Conservation (phyloP, 2,113 vertebrate species). For the Anthoscopus minutus region DNA sequence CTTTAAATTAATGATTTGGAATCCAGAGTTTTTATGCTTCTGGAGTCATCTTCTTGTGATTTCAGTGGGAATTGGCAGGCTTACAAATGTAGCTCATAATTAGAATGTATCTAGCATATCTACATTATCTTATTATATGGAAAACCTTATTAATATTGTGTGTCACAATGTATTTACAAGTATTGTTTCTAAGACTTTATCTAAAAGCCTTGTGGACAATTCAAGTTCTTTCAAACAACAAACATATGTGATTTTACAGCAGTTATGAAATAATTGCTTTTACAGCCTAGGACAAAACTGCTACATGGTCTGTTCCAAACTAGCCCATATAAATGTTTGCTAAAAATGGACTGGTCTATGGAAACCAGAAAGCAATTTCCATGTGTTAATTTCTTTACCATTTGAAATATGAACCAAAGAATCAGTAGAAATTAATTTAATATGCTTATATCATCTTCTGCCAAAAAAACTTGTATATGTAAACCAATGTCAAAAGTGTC, state of each 20-base stretch:
- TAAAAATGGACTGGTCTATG: neutral
- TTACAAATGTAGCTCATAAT: neutral
- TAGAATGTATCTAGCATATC: neutral
- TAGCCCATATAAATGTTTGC: neutral
- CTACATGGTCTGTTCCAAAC: neutral
- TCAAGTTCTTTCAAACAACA: neutral
- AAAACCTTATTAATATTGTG: neutral
- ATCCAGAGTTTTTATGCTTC: neutral
- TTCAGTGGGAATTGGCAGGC: neutral
- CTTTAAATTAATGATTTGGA: neutral
- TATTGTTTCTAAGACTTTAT: neutral
- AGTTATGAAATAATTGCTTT: neutral
- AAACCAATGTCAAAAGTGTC: neutral
- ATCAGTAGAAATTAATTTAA: neutral
- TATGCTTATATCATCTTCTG: accelerated
- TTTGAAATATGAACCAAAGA: neutral
- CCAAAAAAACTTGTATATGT: neutral
- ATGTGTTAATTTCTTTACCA: neutral
- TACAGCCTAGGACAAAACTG: neutral
- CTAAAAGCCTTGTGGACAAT: neutral
- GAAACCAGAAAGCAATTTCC: neutral
- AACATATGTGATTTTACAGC: neutral
- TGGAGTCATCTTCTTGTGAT: neutral
- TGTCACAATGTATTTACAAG: neutral
- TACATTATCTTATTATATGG: neutral